phyloP scores from a whole-genome alignment of 1,140 invertebrate species.

The Danaus melanippus region DNA sequence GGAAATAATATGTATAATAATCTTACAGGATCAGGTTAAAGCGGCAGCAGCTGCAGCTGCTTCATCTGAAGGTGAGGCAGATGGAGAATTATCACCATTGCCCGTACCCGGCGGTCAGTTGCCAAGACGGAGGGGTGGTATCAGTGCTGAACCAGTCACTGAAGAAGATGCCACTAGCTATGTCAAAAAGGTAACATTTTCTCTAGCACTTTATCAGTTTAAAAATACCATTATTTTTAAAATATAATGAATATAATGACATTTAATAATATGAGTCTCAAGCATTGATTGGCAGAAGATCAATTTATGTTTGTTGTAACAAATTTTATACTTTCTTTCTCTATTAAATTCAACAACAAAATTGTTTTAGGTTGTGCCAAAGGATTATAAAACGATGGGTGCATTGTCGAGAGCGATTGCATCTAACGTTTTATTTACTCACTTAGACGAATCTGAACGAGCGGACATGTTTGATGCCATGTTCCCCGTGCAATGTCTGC shows the following conservation, averaged over 20 bases:
- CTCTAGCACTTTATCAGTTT: not conserved
- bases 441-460: slow-evolving; percentile 97
- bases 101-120: slow-evolving; percentile 80
- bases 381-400: slow-evolving; percentile 99
- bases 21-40: slow-evolving; percentile 80
- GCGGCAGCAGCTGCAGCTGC: slow-evolving; percentile 87
- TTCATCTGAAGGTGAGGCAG: slow-evolving; percentile 87
- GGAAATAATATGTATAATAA: not conserved
- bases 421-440: slow-evolving; percentile 98
- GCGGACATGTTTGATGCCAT: slow-evolving; percentile 98
- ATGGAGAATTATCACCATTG: slow-evolving; percentile 84
- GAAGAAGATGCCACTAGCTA: slow-evolving; percentile 98
- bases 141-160: slow-evolving; percentile 96
- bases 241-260: no score
- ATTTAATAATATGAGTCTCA: no score
- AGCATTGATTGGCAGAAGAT: no score
- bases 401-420: slow-evolving; percentile 97
- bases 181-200: slow-evolving; percentile 89
- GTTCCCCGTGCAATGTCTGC: slow-evolving; percentile 97
- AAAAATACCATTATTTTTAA: no score
- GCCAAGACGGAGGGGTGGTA: slow-evolving; percentile 88
- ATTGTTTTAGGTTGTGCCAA: slow-evolving; percentile 88
- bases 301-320: no score
- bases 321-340: not conserved
- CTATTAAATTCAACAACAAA: no score